These are phyloP conservation scores for Axinella damicornis DNA, from an alignment of 37 sponge, comb jelly and placozoan species.

Conservation along the genomic window DNA sequence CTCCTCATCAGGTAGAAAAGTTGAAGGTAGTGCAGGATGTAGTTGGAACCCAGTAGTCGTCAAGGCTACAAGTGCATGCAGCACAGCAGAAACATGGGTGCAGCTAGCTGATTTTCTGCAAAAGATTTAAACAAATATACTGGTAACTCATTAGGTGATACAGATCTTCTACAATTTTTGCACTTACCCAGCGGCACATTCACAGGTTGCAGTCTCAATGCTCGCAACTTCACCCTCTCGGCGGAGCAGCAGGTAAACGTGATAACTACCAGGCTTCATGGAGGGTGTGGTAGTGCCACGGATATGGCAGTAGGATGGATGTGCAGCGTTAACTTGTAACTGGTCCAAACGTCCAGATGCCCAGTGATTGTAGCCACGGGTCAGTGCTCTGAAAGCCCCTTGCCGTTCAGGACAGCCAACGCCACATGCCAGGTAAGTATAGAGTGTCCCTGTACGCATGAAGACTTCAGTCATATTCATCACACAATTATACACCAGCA, in stretches of 20 bases:
- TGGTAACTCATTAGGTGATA: too few species aligned
- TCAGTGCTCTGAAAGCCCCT: constrained; percentile 65
- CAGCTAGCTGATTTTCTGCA: constrained; percentile 63
- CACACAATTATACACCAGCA: too few species aligned
- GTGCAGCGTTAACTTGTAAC: not conserved
- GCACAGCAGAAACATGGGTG: constrained; percentile 68
- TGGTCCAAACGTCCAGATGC: constrained; percentile 5
- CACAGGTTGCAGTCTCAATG: constrained; percentile 66
- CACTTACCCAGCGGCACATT: constrained; percentile 77
- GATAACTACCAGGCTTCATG: constrained; percentile 3
- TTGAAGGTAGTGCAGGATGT: too few species aligned
- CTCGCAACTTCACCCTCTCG: constrained; percentile 43
- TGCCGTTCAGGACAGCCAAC: constrained; percentile 28
- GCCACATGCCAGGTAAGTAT: constrained; percentile 48
- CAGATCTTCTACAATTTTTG: too few species aligned
- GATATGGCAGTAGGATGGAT: constrained; percentile 1
- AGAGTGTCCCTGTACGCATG: not conserved
- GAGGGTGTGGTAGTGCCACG: not conserved
- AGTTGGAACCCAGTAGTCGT: too few species aligned
- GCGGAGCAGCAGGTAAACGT: constrained; percentile 40
- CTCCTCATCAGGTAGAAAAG: too few species aligned
- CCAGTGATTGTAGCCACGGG: constrained; percentile 55
- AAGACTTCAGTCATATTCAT: too few species aligned
- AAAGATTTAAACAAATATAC: not conserved
- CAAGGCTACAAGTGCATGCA: constrained; percentile 44